phyloP scores from a whole-genome alignment of 2,888 invertebrate genomes.

The Campoplex nolae region DNA sequence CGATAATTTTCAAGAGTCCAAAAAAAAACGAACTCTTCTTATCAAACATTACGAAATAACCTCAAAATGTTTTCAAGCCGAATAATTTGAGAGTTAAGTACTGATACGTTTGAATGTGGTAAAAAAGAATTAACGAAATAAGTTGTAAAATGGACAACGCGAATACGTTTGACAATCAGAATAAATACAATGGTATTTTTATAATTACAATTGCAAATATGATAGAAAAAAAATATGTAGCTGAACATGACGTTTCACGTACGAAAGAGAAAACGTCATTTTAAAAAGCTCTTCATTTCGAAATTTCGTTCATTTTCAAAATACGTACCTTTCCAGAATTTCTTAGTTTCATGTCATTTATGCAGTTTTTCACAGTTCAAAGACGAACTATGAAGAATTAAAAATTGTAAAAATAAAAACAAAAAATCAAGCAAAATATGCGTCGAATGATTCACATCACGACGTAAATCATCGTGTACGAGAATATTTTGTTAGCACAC shows the following conservation, averaged over 20 bases:
- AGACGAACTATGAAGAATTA: not conserved
- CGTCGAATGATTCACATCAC: slow-evolving; percentile 48
- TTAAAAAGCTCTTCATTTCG: not conserved
- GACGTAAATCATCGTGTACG: slow-evolving; percentile 25
- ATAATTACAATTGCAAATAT: no score
- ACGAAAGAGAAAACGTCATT: not conserved
- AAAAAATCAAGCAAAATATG: slow-evolving; percentile 2
- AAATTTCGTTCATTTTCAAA: no score
- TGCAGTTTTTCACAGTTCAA: slow-evolving; percentile 7
- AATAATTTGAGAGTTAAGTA: not conserved
- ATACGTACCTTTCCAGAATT: not conserved
- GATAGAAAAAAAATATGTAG: not conserved
- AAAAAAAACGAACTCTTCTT: not conserved
- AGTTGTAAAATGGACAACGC: not conserved
- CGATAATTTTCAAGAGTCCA: not conserved
- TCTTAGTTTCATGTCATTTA: not conserved
- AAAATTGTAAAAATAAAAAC: slow-evolving; percentile 1
- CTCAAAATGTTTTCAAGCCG: not conserved
- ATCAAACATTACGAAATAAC: not conserved
- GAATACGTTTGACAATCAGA: not conserved
- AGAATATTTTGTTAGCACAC: slow-evolving; percentile 3
- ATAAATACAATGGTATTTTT: not conserved
- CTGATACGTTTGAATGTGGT: not conserved
- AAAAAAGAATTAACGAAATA: not conserved
- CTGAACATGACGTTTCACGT: not conserved